phyloP scores from a whole-genome alignment of 2,888 invertebrate species.

The Spodoptera littoralis region DNA sequence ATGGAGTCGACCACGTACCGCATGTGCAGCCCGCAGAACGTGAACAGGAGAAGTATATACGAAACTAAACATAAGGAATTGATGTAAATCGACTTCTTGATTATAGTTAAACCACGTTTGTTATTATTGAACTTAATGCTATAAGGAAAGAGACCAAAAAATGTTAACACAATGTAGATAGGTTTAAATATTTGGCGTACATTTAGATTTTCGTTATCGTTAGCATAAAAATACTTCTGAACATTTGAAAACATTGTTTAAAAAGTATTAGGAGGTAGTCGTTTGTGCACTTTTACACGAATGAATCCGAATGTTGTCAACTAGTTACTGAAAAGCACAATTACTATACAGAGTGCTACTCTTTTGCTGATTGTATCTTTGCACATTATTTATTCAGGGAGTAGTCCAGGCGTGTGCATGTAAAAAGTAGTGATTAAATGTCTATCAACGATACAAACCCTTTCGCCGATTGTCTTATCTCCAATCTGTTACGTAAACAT shows the following conservation, averaged over 20 bases:
- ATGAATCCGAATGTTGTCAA: constrained; percentile 37
- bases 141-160: constrained; percentile 69
- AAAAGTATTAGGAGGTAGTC: constrained; percentile 2
- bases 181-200: constrained; percentile 64
- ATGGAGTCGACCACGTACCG: constrained; percentile 60
- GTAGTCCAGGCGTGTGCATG: constrained; percentile 40
- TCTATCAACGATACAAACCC: constrained; percentile 47
- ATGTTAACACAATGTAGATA: constrained; percentile 60
- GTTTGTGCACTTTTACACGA: constrained; percentile 9
- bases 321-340: constrained; percentile 28
- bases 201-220: constrained; percentile 28
- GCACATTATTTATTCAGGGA: constrained; percentile 62
- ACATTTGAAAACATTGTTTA: constrained; percentile 52
- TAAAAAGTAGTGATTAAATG: constrained; percentile 54
- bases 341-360: constrained; percentile 28
- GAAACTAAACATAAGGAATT: constrained; percentile 70
- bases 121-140: constrained; percentile 60
- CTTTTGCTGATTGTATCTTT: constrained; percentile 56
- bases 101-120: constrained; percentile 58
- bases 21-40: constrained; percentile 69
- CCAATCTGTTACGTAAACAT: constrained; percentile 31
- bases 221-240: constrained; percentile 47
- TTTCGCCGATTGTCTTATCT: constrained; percentile 50
- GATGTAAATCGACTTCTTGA: constrained; percentile 71
- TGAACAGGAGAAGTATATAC: constrained; percentile 59